Conservation (phyloP, 1,140 invertebrate species). For the Drosophila bifasciata region DNA sequence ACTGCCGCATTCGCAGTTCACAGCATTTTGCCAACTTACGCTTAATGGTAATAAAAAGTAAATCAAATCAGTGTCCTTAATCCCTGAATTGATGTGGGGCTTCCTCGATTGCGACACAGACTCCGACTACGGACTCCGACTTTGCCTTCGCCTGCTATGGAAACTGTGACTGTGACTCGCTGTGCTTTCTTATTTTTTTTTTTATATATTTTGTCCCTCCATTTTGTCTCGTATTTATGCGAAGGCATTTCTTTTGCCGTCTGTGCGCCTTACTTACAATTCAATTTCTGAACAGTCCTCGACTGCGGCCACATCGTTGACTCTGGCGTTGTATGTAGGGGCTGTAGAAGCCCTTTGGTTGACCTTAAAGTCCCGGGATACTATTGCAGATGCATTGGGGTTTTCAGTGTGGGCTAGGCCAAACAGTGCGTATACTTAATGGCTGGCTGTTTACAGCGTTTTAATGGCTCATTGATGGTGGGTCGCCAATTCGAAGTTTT, state of each 20-base stretch:
- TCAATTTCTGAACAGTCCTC: constrained; percentile 65
- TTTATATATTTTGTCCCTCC: constrained; percentile 43
- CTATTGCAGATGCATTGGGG: constrained; percentile 33
- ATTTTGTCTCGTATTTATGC: constrained; percentile 68
- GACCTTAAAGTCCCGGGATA: constrained; percentile 31
- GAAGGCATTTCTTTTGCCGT: constrained; percentile 62
- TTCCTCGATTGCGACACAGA: constrained; percentile 58
- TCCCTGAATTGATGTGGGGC: constrained; percentile 80
- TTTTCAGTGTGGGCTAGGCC: background rate
- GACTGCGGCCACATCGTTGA: constrained; percentile 53
- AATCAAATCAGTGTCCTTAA: constrained; percentile 83
- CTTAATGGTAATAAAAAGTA: constrained; percentile 84
- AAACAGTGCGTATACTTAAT: constrained; percentile 13
- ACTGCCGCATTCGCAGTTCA: constrained; percentile 56
- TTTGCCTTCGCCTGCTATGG: background rate
- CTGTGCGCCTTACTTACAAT: constrained; percentile 76
- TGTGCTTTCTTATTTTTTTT: too few relatives aligned
- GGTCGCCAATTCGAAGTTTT: background rate
- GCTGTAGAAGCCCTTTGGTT: constrained; percentile 38
- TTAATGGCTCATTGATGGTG: too few relatives aligned
- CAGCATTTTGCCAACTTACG: constrained; percentile 71
- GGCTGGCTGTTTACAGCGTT: too few relatives aligned
- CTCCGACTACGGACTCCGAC: constrained; percentile 2
- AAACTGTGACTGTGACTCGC: constrained; percentile 10
- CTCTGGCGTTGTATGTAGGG: too few relatives aligned